These are phyloP conservation scores for Myiotriccus ornatus DNA, from an alignment of 2,797 vertebrate species.

Conservation along the genomic window DNA sequence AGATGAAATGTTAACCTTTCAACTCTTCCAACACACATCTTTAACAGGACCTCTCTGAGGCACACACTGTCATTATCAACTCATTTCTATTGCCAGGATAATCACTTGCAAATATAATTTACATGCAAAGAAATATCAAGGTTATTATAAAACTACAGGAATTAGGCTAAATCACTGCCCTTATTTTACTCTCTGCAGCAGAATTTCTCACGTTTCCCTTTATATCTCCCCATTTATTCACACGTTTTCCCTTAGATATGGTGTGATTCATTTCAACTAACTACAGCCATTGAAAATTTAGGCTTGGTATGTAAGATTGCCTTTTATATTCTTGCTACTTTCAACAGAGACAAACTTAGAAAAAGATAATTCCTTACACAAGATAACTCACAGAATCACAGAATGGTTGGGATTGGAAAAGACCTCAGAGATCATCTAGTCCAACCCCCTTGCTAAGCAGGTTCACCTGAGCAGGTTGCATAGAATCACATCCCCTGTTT, in stretches of 20 bases:
- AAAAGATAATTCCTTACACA: neutral
- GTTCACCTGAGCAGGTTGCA: neutral
- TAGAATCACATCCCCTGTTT: neutral
- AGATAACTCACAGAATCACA: neutral
- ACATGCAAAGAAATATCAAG: constrained; percentile 17
- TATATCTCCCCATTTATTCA: neutral
- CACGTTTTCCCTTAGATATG: neutral
- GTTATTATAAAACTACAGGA: constrained; percentile 17
- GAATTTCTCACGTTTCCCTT: neutral
- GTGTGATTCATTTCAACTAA: neutral
- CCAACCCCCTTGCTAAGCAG: neutral
- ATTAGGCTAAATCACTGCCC: constrained; percentile 1
- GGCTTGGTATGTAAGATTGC: neutral
- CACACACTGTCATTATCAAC: neutral
- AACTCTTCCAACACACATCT: neutral
- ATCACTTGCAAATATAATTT: neutral
- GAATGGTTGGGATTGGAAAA: neutral
- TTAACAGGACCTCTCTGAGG: neutral
- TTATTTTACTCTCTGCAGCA: neutral
- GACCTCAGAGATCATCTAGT: neutral
- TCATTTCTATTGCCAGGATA: neutral
- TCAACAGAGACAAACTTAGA: neutral
- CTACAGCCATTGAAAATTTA: neutral
- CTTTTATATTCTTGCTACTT: neutral
- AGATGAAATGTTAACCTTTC: constrained; percentile 3